Percentiles rank a stretch among this genome's conserved stretches.
Evolutionary conservation across 2,797 vertebrate genomes (phyloP).

Genomic region (Gallinago solitaria): DNA sequence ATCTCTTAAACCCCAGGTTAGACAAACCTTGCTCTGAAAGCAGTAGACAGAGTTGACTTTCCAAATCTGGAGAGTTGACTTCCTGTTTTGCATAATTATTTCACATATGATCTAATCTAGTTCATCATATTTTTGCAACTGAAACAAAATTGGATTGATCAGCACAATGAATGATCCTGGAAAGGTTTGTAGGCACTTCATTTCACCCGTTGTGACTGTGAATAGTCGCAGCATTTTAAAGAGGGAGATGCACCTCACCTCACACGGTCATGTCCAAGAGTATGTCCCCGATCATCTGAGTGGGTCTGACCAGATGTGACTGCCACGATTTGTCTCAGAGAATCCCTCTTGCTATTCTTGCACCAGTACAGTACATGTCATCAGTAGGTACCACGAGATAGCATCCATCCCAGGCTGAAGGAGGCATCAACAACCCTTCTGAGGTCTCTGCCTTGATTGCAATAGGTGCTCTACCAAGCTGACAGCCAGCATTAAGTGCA

Average conservation of each 20-base stretch:
- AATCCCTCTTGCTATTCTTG: neutral
- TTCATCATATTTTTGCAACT: neutral
- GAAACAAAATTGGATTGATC: neutral
- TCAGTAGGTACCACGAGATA: neutral
- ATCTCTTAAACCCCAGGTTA: neutral
- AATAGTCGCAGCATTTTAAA: neutral
- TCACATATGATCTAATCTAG: neutral
- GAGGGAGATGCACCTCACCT: neutral
- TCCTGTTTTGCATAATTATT: neutral
- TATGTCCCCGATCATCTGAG: neutral
- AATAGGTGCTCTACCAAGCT: neutral
- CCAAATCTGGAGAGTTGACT: neutral
- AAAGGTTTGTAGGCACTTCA: neutral
- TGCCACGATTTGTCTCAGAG: neutral
- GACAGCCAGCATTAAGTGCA: neutral
- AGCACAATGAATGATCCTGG: neutral
- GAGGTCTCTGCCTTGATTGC: neutral
- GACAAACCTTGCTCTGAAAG: neutral
- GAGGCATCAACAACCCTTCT: neutral
- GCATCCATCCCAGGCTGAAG: neutral
- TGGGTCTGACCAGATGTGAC: neutral
- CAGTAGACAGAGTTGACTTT: neutral
- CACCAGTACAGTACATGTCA: neutral
- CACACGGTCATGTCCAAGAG: rapidly evolving
- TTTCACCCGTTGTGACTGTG: neutral